A percentile compares a stretch with the other conserved stretches of the same genome.
phyloP scores from a whole-genome alignment of 2,113 vertebrate genomes.

The Manacus vitellinus region DNA sequence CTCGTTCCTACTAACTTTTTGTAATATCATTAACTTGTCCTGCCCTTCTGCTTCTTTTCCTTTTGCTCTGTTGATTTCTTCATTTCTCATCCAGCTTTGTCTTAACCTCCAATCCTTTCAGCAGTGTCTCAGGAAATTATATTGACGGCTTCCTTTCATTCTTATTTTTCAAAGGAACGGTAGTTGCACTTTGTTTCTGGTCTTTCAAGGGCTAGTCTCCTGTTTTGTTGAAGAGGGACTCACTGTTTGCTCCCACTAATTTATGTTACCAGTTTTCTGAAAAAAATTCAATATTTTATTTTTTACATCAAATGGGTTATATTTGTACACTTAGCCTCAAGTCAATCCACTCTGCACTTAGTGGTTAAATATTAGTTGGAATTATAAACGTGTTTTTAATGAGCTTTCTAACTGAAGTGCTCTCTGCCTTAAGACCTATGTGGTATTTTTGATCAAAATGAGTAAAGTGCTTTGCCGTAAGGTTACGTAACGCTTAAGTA shows the following conservation, averaged over 20 bases:
- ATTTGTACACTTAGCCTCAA: background rate
- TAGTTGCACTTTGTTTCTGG: background rate
- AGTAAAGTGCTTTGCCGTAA: background rate
- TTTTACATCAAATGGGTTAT: background rate
- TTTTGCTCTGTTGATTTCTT: constrained; percentile 28
- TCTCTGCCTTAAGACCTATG: background rate
- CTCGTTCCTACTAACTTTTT: background rate
- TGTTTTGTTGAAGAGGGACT: background rate
- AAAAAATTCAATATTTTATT: background rate
- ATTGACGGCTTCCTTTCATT: constrained; percentile 25
- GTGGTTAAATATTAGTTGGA: background rate
- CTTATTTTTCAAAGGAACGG: constrained; percentile 40
- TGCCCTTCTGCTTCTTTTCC: constrained; percentile 6
- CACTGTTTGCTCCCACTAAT: background rate
- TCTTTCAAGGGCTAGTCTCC: background rate
- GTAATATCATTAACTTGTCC: background rate
- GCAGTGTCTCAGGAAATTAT: background rate
- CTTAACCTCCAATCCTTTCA: constrained; percentile 22
- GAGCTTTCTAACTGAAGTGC: background rate
- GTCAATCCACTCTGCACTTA: background rate
- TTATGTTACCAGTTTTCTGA: background rate
- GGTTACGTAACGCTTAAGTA: background rate
- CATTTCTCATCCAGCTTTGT: constrained; percentile 1
- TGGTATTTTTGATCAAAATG: background rate
- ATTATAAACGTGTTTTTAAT: background rate